phyloP scores from a whole-genome alignment of 2,797 vertebrate genomes.

The Microcaecilia unicolor region DNA sequence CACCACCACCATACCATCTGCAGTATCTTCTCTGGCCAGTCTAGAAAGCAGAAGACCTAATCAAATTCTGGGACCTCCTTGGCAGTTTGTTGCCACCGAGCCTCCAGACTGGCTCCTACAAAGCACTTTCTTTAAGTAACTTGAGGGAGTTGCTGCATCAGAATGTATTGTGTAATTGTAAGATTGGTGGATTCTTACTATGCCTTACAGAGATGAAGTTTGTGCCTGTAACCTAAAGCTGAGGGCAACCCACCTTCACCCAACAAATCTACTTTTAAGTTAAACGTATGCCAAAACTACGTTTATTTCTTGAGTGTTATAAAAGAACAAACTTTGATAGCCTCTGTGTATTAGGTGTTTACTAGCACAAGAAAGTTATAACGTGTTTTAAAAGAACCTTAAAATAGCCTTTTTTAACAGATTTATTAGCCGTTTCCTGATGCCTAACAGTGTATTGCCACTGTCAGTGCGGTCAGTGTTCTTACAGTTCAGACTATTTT shows the following conservation, averaged over 20 bases:
- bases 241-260: conserved; percentile 35
- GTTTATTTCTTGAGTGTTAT: conserved; percentile 43
- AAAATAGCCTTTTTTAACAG: conserved; percentile 46
- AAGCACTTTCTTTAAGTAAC: too few relatives aligned
- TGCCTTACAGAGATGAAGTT: conserved; percentile 58
- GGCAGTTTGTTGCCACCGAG: too few relatives aligned
- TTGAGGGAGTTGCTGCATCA: too few relatives aligned
- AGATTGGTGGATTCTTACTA: conserved; percentile 47
- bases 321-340: conserved; percentile 32
- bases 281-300: conserved; percentile 44
- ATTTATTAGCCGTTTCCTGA: conserved; percentile 32
- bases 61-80: too few relatives aligned
- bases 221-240: conserved; percentile 54
- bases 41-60: too few relatives aligned
- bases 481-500: conserved; percentile 51
- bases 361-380: conserved; percentile 40
- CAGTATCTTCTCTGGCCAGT: too few relatives aligned
- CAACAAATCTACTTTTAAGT: conserved; percentile 20
- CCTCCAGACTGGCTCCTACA: too few relatives aligned
- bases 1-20: too few relatives aligned
- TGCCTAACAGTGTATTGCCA: conserved; percentile 23
- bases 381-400: conserved; percentile 35
- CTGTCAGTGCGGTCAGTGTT: conserved; percentile 34
- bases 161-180: too few relatives aligned
- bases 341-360: conserved; percentile 34